Evolutionary conservation across 2,797 vertebrate species (phyloP).

Genomic region (Cyprinella venusta): DNA sequence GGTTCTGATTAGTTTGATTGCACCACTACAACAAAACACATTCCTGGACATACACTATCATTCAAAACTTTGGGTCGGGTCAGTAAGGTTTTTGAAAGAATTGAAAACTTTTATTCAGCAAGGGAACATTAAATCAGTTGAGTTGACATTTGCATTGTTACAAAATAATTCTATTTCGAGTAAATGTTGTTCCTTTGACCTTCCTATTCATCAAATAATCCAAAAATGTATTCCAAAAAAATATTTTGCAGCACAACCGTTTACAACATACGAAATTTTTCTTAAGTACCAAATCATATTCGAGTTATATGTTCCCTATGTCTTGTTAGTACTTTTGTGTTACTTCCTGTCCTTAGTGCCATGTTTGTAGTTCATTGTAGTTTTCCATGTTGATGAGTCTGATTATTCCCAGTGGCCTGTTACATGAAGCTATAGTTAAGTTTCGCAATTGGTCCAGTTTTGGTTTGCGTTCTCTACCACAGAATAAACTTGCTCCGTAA

Average conservation of each 20-base stretch:
- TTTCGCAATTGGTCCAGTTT: no score
- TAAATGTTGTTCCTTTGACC: background rate
- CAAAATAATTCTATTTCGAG: background rate
- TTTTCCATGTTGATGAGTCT: background rate
- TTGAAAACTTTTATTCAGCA: background rate
- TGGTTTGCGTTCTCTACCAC: no score
- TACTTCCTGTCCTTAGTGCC: background rate
- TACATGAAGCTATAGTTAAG: background rate
- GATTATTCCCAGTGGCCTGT: background rate
- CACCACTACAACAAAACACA: background rate
- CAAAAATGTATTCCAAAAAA: background rate
- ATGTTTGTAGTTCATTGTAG: background rate
- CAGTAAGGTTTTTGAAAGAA: background rate
- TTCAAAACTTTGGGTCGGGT: background rate
- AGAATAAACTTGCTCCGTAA: no score
- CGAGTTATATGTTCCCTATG: background rate
- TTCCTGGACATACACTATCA: background rate
- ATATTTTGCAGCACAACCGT: background rate
- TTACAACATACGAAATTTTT: background rate
- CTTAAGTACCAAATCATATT: background rate
- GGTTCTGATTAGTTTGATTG: background rate
- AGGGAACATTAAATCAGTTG: background rate
- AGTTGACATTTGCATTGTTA: background rate
- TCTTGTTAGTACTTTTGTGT: background rate
- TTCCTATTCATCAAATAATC: background rate